Evolutionary conservation across 2,888 invertebrate species (phyloP).

Genomic region (Cremastobaeus sp.): DNA sequence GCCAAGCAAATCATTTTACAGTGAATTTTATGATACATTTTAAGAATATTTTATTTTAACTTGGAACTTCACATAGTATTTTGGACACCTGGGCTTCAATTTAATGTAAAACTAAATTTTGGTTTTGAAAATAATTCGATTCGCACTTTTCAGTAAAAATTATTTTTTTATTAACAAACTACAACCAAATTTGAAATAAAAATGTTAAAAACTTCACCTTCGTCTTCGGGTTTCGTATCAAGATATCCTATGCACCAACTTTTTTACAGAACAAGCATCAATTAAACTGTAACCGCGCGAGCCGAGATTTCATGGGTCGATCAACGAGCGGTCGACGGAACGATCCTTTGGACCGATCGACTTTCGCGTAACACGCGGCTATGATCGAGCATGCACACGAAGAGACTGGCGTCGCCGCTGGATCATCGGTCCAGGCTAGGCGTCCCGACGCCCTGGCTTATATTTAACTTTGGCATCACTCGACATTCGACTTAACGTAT

Average conservation of each 20-base stretch:
- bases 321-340: slow-evolving; percentile 10
- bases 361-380: slow-evolving; percentile 35
- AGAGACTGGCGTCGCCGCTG: slow-evolving; percentile 73
- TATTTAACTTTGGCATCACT: slow-evolving; percentile 79
- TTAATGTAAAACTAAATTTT: too few relatives aligned
- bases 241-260: background rate
- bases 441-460: slow-evolving; percentile 74
- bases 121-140: too few relatives aligned
- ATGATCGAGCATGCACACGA: slow-evolving; percentile 72
- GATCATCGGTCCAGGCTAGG: slow-evolving; percentile 76
- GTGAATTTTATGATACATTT: too few relatives aligned
- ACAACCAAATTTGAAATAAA: too few relatives aligned
- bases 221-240: slow-evolving; percentile 1
- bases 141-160: too few relatives aligned
- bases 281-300: too few relatives aligned
- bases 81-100: too few relatives aligned
- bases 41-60: too few relatives aligned
- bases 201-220: slow-evolving; percentile 12
- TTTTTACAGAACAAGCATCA: too few relatives aligned
- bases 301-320: slow-evolving; percentile 6
- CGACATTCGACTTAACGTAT: slow-evolving; percentile 72
- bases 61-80: too few relatives aligned
- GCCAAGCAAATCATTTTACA: too few relatives aligned
- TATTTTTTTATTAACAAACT: too few relatives aligned
- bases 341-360: slow-evolving; percentile 35